phyloP scores from a whole-genome alignment of 2,888 invertebrate species.

The Tipula vernalis region DNA sequence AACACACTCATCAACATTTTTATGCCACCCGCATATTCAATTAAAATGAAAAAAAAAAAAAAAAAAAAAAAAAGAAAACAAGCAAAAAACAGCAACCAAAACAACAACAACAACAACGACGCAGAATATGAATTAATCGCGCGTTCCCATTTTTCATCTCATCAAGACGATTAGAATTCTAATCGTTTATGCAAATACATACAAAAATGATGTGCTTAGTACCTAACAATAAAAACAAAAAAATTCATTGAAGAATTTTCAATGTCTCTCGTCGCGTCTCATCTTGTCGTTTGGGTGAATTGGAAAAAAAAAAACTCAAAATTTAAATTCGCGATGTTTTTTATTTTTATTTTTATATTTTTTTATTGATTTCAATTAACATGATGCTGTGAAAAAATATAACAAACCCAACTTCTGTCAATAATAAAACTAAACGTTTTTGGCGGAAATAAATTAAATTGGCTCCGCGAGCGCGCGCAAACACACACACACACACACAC shows the following conservation, averaged over 20 bases:
- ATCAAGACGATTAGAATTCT: background rate
- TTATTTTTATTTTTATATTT: background rate
- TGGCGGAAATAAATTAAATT: background rate
- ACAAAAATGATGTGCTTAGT: background rate
- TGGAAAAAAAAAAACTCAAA: background rate
- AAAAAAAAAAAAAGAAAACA: too few relatives aligned
- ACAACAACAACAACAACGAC: background rate
- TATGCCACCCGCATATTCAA: background rate
- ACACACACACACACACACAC: background rate
- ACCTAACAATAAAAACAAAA: background rate
- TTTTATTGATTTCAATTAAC: background rate
- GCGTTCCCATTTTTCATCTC: background rate
- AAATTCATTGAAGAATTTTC: background rate
- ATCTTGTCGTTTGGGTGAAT: background rate
- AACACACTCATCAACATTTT: background rate
- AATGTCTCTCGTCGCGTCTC: background rate
- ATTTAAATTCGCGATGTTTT: background rate
- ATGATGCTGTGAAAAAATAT: background rate
- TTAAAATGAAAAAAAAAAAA: background rate
- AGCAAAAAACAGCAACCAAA: too few relatives aligned
- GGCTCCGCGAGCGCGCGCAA: background rate
- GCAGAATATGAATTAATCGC: background rate
- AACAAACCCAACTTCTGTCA: background rate
- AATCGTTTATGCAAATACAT: background rate
- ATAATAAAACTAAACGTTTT: background rate